Evolutionary conservation across 35 echinoderm and acorn worm genomes (phyloP), one percentile per base, ranked within the genome.

Genomic region (Ophiothrix spiculata): DNA sequence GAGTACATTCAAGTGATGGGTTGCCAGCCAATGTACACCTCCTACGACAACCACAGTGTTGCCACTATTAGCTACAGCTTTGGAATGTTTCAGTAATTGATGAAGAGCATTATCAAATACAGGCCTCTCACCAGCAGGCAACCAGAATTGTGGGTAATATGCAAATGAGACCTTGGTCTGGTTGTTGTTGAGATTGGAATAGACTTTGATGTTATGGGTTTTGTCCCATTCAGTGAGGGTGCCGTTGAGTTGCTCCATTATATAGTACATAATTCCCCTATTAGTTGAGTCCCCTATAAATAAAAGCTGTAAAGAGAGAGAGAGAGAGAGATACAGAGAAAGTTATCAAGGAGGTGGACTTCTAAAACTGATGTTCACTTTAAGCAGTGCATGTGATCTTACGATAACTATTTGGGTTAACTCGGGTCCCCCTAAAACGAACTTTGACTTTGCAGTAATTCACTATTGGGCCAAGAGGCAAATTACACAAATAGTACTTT

Each of bases 201-300:
- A 98, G 39, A 87, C 83, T 46, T 91, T 91, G 37, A 92, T 91
- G 77, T 98, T 74, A 31, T 98, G 95, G 25, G 95, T 98, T 77
- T 98, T 98, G 45, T 98, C 91, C 91, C 91, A 98, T 56, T 98
- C 85, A 17, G 81, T 84, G 23, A 98, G 87, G 4, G 88, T 87
- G 45, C 95, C 89, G 36, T 98, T 98, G 46, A 98, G 82, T 74
- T 90, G 81, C 56, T 98, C 87, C 91, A 98, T 98, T 28, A 98
- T 37, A 35, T 94, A 94, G 79, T 94, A 94, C 91, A 98, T 98
- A 23, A 98, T 98, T 23, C 95, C 95, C 54, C 95, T 75, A 34
- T 98, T 98, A 32, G 95, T 98, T 0, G 95, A 98, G 40, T 98
- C 95, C 74, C 95, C 95, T 38, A 98, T 82, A 80, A 98, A 98